A percentile compares a stretch with the other conserved stretches of the same genome.
phyloP scores from a whole-genome alignment of 37 sponge, comb jelly and placozoan genomes.

The Eunapius fragilis region DNA sequence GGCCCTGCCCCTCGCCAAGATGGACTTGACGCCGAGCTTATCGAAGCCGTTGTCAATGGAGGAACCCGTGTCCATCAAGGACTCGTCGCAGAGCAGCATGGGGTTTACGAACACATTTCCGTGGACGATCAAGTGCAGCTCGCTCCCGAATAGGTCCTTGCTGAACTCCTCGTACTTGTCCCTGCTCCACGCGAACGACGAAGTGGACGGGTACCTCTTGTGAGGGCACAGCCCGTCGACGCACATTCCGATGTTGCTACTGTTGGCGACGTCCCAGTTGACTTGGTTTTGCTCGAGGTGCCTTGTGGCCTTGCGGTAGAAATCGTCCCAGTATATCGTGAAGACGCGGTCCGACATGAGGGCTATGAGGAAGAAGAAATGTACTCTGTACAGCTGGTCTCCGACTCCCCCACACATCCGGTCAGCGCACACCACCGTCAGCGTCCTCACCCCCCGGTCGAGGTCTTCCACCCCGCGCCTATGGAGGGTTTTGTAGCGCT shows the following conservation, averaged over 20 bases:
- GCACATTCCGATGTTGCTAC: neutral
- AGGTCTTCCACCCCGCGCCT: neutral
- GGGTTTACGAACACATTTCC: neutral
- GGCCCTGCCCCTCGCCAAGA: neutral
- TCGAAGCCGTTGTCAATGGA: neutral
- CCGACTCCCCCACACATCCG: neutral
- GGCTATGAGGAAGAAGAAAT: neutral
- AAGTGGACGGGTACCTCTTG: neutral
- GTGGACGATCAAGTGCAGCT: neutral
- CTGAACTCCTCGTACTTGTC: neutral
- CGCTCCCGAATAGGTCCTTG: neutral
- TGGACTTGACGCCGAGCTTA: neutral
- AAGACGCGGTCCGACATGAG: neutral
- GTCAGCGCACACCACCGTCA: neutral
- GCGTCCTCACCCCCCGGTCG: neutral
- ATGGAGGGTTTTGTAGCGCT: slow-evolving; percentile 18
- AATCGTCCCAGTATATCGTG: neutral
- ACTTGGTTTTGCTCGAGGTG: neutral
- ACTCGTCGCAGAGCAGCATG: neutral
- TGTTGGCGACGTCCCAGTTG: neutral
- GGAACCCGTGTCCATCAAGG: neutral
- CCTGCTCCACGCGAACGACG: neutral
- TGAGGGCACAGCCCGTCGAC: neutral
- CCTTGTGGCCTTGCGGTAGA: neutral
- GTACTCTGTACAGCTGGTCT: neutral